Evolutionary conservation across 2,797 vertebrate species (phyloP).

Genomic region (Leuciscus waleckii): DNA sequence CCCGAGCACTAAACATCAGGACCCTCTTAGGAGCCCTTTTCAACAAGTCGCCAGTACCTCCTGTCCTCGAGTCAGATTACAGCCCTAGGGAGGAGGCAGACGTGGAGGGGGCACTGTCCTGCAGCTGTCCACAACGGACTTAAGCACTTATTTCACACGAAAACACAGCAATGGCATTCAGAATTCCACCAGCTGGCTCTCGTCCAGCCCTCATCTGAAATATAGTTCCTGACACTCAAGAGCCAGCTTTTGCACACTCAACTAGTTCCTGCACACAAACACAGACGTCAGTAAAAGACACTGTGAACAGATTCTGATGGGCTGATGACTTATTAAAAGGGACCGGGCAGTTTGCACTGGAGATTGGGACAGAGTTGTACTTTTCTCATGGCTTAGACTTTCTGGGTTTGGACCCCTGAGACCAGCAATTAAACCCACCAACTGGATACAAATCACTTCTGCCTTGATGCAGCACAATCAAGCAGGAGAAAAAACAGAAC

Average conservation of each 20-base stretch:
- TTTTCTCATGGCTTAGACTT: constrained; percentile 34
- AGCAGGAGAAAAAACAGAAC: constrained; percentile 42
- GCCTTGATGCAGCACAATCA: constrained; percentile 47
- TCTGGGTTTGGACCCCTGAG: constrained; percentile 38
- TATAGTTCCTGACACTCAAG: constrained; percentile 61
- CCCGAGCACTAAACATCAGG: constrained; percentile 74
- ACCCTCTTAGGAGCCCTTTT: constrained; percentile 76
- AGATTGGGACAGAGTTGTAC: constrained; percentile 1
- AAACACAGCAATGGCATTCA: constrained; percentile 74
- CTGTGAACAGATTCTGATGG: constrained; percentile 25
- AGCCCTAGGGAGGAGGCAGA: constrained; percentile 62
- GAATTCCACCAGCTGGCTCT: constrained; percentile 78
- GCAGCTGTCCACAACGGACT: constrained; percentile 83
- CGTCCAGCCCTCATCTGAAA: constrained; percentile 68
- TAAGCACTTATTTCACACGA: constrained; percentile 83
- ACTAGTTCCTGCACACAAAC: constrained; percentile 26
- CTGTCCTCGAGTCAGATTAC: constrained; percentile 79
- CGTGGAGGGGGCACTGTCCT: constrained; percentile 69
- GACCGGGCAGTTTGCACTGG: neutral
- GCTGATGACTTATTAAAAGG: constrained; percentile 40
- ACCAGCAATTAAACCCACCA: constrained; percentile 52
- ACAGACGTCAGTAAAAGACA: constrained; percentile 6
- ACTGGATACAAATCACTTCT: constrained; percentile 48
- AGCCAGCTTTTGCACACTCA: constrained; percentile 2
- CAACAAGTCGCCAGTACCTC: constrained; percentile 78